Evolutionary conservation across 2,888 invertebrate species (phyloP).

Genomic region (Lordiphosa andalusiaca): DNA sequence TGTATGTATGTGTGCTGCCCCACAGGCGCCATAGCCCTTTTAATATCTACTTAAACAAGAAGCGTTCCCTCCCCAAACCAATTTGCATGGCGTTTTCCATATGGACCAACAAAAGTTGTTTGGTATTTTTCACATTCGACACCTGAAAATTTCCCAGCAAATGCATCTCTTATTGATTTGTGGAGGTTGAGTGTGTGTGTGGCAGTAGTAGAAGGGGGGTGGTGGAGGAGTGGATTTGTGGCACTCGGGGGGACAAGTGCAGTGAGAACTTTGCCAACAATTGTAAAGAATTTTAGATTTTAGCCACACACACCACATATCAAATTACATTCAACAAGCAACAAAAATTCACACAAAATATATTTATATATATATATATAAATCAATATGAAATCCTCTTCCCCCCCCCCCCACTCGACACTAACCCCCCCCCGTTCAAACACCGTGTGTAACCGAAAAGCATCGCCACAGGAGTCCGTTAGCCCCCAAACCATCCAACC

Average conservation of each 20-base stretch:
- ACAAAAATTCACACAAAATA: slow-evolving; percentile 1
- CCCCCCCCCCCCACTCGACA: slow-evolving; percentile 16
- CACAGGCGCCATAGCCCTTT: slow-evolving; percentile 45
- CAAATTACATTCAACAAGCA: background rate
- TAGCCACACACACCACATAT: too few species aligned
- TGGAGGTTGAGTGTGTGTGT: background rate
- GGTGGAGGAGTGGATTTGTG: slow-evolving; percentile 49
- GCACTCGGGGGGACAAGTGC: slow-evolving; percentile 57
- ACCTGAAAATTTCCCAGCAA: slow-evolving; percentile 8
- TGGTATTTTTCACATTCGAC: slow-evolving; percentile 2
- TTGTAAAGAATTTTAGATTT: slow-evolving; percentile 1
- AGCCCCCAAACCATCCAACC: slow-evolving; percentile 38
- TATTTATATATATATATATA: slow-evolving; percentile 12
- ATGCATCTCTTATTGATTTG: slow-evolving; percentile 8
- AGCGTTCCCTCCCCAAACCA: slow-evolving; percentile 1
- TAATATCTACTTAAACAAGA: slow-evolving; percentile 18
- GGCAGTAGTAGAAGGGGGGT: too few species aligned
- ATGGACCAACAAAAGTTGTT: background rate
- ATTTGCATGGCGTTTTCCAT: slow-evolving; percentile 8
- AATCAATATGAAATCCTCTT: slow-evolving; percentile 55
- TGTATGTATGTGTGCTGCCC: slow-evolving; percentile 14
- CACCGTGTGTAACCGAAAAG: slow-evolving; percentile 26
- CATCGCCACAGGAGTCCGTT: slow-evolving; percentile 66
- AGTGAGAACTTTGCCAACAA: slow-evolving; percentile 35
- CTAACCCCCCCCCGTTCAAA: too few species aligned